Conservation (phyloP, 2,113 vertebrate genomes). For the Lutjanus erythropterus region DNA sequence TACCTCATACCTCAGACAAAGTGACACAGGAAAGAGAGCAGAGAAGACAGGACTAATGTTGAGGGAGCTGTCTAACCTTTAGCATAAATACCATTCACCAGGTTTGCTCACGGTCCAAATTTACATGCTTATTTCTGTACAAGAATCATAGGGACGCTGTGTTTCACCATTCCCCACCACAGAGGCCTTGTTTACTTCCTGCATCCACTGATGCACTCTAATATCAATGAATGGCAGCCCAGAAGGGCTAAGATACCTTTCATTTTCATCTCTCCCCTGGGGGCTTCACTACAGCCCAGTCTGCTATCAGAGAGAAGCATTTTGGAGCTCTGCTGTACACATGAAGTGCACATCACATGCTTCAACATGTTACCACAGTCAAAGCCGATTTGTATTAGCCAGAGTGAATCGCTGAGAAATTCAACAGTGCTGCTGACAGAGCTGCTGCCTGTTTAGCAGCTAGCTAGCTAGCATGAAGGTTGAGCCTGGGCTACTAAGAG, state of each 20-base stretch:
- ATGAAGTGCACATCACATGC: conserved; percentile 43
- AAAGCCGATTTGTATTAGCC: conserved; percentile 11
- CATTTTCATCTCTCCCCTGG: conserved; percentile 17
- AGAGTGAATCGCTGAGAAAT: conserved; percentile 13
- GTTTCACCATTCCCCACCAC: not conserved
- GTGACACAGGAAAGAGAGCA: not conserved
- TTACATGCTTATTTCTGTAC: conserved; percentile 11
- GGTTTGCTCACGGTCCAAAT: conserved; percentile 32
- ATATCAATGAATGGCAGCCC: conserved; percentile 28
- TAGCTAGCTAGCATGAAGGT: not conserved
- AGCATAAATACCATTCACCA: conserved; percentile 1
- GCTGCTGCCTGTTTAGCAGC: not conserved
- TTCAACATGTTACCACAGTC: conserved; percentile 55
- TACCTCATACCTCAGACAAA: no score
- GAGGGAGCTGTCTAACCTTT: conserved; percentile 8
- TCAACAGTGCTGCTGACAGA: not conserved
- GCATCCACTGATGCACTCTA: conserved; percentile 17
- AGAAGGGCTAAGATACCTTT: conserved; percentile 8
- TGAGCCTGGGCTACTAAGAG: not conserved
- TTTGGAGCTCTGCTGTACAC: conserved; percentile 13
- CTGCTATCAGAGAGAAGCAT: conserved; percentile 15
- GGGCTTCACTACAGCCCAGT: conserved; percentile 13
- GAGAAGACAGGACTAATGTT: not conserved
- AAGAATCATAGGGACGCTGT: not conserved
- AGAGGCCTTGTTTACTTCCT: conserved; percentile 13